Evolutionary conservation across 2,888 invertebrate species (phyloP).

Genomic region (Drosophila putrida): DNA sequence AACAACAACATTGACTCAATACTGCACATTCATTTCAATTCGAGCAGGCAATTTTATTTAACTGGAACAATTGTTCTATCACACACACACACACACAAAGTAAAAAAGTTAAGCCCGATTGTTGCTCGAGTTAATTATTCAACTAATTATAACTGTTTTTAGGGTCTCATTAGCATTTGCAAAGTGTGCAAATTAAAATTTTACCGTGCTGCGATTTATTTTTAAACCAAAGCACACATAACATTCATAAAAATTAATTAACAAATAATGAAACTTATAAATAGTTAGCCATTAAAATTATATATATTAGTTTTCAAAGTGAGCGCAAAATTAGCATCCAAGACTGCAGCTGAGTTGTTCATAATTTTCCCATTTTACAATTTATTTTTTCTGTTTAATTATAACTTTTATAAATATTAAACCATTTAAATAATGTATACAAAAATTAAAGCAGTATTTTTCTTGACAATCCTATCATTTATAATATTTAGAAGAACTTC

Average conservation of each 20-base stretch:
- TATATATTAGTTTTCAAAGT: not conserved
- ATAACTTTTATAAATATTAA: too few relatives aligned
- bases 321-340: not conserved
- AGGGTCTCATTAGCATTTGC: constrained; percentile 29
- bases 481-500: too few relatives aligned
- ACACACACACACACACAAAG: not conserved
- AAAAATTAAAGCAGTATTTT: too few relatives aligned
- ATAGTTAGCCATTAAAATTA: not conserved
- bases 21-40: constrained; percentile 20
- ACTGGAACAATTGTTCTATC: constrained; percentile 4
- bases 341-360: not conserved
- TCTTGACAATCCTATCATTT: too few relatives aligned
- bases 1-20: constrained; percentile 1
- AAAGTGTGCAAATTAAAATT: not conserved
- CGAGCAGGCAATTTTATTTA: constrained; percentile 3
- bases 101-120: constrained; percentile 10
- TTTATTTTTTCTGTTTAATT: not conserved
- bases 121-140: constrained; percentile 40
- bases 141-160: constrained; percentile 25
- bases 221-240: not conserved
- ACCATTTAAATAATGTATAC: too few relatives aligned
- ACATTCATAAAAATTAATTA: constrained; percentile 6
- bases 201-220: not conserved
- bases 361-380: not conserved
- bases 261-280: not conserved